Base-by-base conservation (phyloP, 2,797 vertebrate genomes). In the Petrocephalus sullivani region DNA sequence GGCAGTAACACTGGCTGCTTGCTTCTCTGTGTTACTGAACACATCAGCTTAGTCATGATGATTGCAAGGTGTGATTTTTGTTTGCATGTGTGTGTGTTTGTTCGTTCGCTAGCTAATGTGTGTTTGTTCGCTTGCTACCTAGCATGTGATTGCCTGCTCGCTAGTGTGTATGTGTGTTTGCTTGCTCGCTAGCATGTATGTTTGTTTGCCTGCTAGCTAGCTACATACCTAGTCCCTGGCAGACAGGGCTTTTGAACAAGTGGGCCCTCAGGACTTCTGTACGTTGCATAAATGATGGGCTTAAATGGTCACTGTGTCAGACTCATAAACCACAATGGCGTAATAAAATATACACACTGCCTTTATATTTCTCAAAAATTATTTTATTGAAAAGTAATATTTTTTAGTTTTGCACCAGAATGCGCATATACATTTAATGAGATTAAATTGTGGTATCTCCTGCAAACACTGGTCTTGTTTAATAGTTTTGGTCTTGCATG, bases 401-500 rank as follows among this genome's bases (percentile, higher is more conserved):
- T 61, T 83, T 54, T 5, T 83, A 51, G 81, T 53, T 83, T 23
- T 28, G 51, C 51, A 28, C 23, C 21, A 83, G 10, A 83, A 21
- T 87, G 23, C 37, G 1, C 56, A n/a, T 89, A 91, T 92, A 91
- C 91, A 92, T 93, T 93, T 94, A 90, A 82, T 92, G 92, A 93
- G 92, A 90, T 95, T 93, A 96, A 95, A 92, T 94, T 95, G 95
- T 94, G 94, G 94, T 93, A 95, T 93, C 93, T 94, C 94, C 93
- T 93, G 93, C 94, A 93, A 95, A 91, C 91, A 92, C 95, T 95
- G 93, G 91, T 94, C 91, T 93, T 93, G 94, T 95, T 95, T 95
- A 95, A 96, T 95, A 95, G 94, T 95, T 95, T 91, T 91, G 94
- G 95, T 94, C 94, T 96, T 96, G 94, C 94, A 95, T 95, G 95